A percentile compares a stretch with the other conserved stretches of the same genome.
Evolutionary conservation across 2,113 vertebrate species (phyloP).

Genomic region (Cyprinodon brontotheroides): DNA sequence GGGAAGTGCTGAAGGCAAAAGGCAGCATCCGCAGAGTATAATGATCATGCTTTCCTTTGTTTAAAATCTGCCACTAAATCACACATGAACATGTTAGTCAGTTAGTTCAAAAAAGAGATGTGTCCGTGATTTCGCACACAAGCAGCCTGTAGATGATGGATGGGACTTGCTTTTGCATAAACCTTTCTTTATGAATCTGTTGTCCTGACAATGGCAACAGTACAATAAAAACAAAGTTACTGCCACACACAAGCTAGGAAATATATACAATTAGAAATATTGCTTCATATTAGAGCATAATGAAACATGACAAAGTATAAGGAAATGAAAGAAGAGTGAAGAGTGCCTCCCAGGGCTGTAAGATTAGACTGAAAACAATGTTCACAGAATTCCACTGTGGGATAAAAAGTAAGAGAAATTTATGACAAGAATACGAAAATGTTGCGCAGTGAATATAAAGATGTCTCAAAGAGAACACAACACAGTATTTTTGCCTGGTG

Average conservation of each 20-base stretch:
- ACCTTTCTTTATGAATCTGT: constrained; percentile 51
- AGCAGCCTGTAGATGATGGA: constrained; percentile 46
- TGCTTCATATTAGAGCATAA: constrained; percentile 21
- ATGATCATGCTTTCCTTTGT: constrained; percentile 48
- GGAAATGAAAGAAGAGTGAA: constrained; percentile 13
- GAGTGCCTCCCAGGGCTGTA: constrained; percentile 14
- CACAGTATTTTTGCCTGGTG: not conserved
- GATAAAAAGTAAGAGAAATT: too few species aligned
- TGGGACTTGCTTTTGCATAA: constrained; percentile 45
- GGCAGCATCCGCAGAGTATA: constrained; percentile 48
- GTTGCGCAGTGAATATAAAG: not conserved
- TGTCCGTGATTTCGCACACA: constrained; percentile 10
- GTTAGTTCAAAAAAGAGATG: constrained; percentile 44
- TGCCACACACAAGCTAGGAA: constrained; percentile 18
- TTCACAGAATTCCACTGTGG: not conserved
- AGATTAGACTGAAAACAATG: constrained; percentile 49
- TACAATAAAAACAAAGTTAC: constrained; percentile 39
- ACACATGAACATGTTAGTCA: constrained; percentile 53
- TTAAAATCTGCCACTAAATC: constrained; percentile 57
- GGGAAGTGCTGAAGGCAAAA: constrained; percentile 61
- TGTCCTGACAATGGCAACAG: constrained; percentile 55
- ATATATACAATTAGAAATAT: constrained; percentile 12
- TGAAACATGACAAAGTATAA: not conserved
- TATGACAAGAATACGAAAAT: too few species aligned
- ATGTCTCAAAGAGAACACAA: too few species aligned